Evolutionary conservation across 2,888 invertebrate species (phyloP).

Genomic region (Corbicula japonica): DNA sequence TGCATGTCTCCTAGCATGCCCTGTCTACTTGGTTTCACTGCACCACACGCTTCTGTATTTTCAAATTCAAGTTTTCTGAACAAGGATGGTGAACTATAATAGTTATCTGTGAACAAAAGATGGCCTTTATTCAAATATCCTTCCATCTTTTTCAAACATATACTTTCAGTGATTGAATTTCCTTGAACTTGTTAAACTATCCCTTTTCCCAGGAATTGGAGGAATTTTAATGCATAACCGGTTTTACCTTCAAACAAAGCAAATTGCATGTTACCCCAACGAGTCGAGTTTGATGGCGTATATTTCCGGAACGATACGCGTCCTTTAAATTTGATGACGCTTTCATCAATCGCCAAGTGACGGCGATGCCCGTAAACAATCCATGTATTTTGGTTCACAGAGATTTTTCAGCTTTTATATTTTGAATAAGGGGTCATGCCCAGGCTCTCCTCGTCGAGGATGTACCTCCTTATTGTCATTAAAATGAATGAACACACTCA

Average conservation of each 20-base stretch:
- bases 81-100: conserved; percentile 41
- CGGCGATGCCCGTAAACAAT: conserved; percentile 30
- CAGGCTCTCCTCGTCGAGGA: conserved; percentile 5
- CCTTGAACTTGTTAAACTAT: background rate
- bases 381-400: conserved; percentile 28
- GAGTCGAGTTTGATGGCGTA: conserved; percentile 44
- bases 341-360: conserved; percentile 51
- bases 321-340: conserved; percentile 58
- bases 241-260: conserved; percentile 52
- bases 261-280: conserved; percentile 46
- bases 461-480: conserved; percentile 17
- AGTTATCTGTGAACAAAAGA: conserved; percentile 46
- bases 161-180: conserved; percentile 39
- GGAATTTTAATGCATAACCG: conserved; percentile 47
- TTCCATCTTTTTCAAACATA: conserved; percentile 24
- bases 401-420: conserved; percentile 29
- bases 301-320: conserved; percentile 44
- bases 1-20: conserved; percentile 48
- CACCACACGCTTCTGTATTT: conserved; percentile 46
- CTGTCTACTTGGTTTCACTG: conserved; percentile 47
- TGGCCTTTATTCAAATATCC: conserved; percentile 54
- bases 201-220: conserved; percentile 30
- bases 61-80: conserved; percentile 29
- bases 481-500: conserved; percentile 38
- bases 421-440: conserved; percentile 35